These are phyloP conservation scores for Heliconius hermathena DNA, from an alignment of 1,140 invertebrate genomes.

Conservation along the genomic window DNA sequence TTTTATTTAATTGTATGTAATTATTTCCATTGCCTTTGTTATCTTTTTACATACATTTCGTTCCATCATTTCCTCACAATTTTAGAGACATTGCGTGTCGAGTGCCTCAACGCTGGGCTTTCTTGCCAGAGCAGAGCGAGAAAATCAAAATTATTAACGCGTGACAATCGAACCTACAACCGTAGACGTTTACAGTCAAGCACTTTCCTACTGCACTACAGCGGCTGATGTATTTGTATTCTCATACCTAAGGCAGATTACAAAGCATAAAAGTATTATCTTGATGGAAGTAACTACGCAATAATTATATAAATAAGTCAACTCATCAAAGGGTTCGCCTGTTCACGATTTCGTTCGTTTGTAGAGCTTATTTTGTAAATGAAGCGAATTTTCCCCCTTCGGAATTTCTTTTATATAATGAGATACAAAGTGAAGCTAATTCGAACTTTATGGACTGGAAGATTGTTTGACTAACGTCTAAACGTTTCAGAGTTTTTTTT, in stretches of 20 bases:
- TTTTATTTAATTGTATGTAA: not conserved
- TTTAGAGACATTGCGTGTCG: too few species aligned
- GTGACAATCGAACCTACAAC: too few species aligned
- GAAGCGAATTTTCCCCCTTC: slow-evolving; percentile 25
- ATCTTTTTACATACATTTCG: not conserved
- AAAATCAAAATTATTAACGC: too few species aligned
- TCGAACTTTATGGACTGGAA: slow-evolving; percentile 11
- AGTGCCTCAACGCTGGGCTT: too few species aligned
- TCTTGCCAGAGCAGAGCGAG: too few species aligned
- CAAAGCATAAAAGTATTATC: not conserved
- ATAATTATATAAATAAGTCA: slow-evolving; percentile 17
- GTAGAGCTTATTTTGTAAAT: slow-evolving; percentile 31
- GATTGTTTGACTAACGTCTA: slow-evolving; percentile 18
- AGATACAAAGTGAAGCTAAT: slow-evolving; percentile 31
- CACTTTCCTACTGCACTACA: too few species aligned
- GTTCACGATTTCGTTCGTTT: slow-evolving; percentile 28
- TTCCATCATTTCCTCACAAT: not conserved
- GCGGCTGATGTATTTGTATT: not conserved
- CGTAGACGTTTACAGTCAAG: too few species aligned
- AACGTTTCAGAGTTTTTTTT: not conserved
- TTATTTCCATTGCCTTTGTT: too few species aligned
- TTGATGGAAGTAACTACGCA: not conserved
- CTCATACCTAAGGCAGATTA: too few species aligned
- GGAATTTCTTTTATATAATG: slow-evolving; percentile 36
- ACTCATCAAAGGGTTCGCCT: slow-evolving; percentile 26